These are phyloP conservation scores for Lepidonotus clava DNA, from an alignment of 2,888 invertebrate genomes.

Conservation along the genomic window DNA sequence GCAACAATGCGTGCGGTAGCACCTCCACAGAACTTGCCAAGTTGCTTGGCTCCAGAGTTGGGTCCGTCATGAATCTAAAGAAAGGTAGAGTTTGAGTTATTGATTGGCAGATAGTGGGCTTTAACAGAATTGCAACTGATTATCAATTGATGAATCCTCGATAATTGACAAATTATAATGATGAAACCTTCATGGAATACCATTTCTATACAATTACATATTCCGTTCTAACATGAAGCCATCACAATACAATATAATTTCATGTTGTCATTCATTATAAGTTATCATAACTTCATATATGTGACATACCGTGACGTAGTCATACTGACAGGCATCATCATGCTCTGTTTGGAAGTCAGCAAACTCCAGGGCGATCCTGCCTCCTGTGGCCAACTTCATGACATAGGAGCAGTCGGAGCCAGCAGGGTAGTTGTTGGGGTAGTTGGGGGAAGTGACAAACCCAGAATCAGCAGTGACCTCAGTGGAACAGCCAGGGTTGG, in stretches of 20 bases:
- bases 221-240: too few relatives aligned
- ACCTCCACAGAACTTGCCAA: conserved; percentile 30
- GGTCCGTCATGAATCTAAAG: conserved; percentile 10
- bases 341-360: background rate
- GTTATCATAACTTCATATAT: too few relatives aligned
- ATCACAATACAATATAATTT: too few relatives aligned
- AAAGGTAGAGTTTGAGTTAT: background rate
- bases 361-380: conserved; percentile 8
- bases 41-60: background rate
- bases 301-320: conserved; percentile 13
- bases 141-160: too few relatives aligned
- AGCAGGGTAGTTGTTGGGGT: conserved; percentile 1
- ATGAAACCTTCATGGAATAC: too few relatives aligned
- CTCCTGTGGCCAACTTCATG: conserved; percentile 17
- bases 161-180: too few relatives aligned
- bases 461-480: conserved; percentile 22
- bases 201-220: too few relatives aligned
- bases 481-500: background rate
- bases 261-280: too few relatives aligned
- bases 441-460: conserved; percentile 24
- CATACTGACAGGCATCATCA: background rate
- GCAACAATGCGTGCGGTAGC: background rate
- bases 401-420: conserved; percentile 8
- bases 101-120: too few relatives aligned
- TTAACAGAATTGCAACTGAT: too few relatives aligned